Evolutionary conservation across 2,888 invertebrate genomes (phyloP).

Genomic region (Muschampia plurimacula): DNA sequence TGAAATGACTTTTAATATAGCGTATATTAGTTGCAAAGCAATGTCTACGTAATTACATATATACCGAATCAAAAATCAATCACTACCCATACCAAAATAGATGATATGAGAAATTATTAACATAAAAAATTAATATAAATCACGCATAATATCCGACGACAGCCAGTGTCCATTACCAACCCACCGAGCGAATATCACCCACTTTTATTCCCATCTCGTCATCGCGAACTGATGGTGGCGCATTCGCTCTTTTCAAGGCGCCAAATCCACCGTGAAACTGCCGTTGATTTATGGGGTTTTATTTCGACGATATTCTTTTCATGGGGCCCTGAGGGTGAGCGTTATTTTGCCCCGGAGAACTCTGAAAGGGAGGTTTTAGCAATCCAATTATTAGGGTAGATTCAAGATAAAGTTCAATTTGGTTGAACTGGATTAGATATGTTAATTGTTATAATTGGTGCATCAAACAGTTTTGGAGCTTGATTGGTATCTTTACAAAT

Average conservation of each 20-base stretch:
- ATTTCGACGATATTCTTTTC: constrained; percentile 30
- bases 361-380: neutral
- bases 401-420: constrained; percentile 23
- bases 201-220: constrained; percentile 17
- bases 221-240: constrained; percentile 12
- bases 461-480: neutral
- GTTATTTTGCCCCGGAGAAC: constrained; percentile 1
- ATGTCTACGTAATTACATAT: no score
- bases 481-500: neutral
- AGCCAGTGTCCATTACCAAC: neutral
- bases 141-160: neutral
- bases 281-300: constrained; percentile 45
- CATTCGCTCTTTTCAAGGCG: constrained; percentile 25
- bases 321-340: constrained; percentile 27
- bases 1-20: no score
- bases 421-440: constrained; percentile 9
- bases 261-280: constrained; percentile 45
- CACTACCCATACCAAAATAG: no score
- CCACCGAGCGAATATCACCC: neutral
- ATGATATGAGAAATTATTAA: neutral
- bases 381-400: constrained; percentile 23
- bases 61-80: no score
- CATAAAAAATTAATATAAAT: neutral
- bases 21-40: no score
- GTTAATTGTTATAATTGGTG: constrained; percentile 27